Evolutionary conservation across 2,113 vertebrate species (phyloP).

Genomic region (Vanacampus margaritifer): DNA sequence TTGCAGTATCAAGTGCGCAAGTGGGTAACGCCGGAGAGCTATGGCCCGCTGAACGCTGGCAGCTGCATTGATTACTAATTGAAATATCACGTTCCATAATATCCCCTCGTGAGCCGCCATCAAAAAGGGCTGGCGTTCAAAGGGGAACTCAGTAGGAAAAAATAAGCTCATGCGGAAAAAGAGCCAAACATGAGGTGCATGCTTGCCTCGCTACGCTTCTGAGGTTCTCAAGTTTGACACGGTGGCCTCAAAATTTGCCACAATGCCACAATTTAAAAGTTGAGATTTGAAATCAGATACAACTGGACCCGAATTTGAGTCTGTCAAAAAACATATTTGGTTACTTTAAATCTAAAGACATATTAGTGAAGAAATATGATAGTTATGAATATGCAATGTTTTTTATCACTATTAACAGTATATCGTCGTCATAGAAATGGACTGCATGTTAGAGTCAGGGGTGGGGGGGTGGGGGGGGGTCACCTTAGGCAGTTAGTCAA

Average conservation of each 20-base stretch:
- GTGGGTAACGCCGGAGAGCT: slow-evolving; percentile 13
- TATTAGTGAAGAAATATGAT: too few relatives aligned
- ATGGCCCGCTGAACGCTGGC: slow-evolving; percentile 19
- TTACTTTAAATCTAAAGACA: too few relatives aligned
- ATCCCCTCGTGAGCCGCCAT: slow-evolving; percentile 31
- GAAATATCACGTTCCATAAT: slow-evolving; percentile 45
- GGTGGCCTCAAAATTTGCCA: not conserved
- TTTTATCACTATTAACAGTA: too few relatives aligned
- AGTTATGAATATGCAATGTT: too few relatives aligned
- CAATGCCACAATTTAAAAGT: not conserved
- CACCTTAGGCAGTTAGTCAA: too few relatives aligned
- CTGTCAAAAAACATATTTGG: too few relatives aligned
- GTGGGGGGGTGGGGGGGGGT: too few relatives aligned
- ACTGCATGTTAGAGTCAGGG: too few relatives aligned
- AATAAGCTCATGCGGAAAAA: not conserved
- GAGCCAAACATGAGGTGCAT: not conserved
- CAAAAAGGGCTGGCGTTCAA: slow-evolving; percentile 40
- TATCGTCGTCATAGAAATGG: too few relatives aligned
- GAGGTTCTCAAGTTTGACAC: not conserved
- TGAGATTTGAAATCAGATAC: not conserved
- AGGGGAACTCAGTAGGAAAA: slow-evolving; percentile 10
- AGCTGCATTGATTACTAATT: slow-evolving; percentile 37
- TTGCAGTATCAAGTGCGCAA: slow-evolving; percentile 8
- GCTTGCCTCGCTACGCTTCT: not conserved
- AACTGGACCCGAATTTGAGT: too few relatives aligned